Base-by-base conservation (phyloP, 1,140 invertebrate species). In the Sycobia sp. region DNA sequence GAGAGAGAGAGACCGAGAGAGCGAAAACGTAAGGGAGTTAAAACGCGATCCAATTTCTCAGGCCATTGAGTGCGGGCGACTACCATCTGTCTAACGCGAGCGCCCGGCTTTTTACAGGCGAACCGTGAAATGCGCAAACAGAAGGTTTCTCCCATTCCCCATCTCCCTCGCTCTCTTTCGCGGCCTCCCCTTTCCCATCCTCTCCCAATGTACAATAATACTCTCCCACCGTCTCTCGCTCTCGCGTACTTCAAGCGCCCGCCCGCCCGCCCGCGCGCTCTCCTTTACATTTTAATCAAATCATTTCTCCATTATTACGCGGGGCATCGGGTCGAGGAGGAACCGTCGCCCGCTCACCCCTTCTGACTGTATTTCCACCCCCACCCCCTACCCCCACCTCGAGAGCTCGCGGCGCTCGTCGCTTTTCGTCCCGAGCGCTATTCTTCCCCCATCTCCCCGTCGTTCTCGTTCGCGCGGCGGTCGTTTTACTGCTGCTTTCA, bases 21-120 rank as follows among this genome's bases (percentile, higher is more conserved):
- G 67, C 67, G 65, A 71, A 80, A 81, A 80, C 73, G 78, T 76
- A 78, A 78, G 78, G 78, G 80, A 82, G 79, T 82, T 81, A 78
- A 80, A 82, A 82, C 74, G 79, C 79, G 77, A 82, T 82, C 80
- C 78, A 82, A 82, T 82, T 82, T 82, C 75, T 80, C 80, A 82
- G 79, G 76, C 78, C 80, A 82, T 82, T 82, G 80, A 82, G 72
- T 81, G 78, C 77, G 79, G 77, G 75, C 77, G 76, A 78, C 74
- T 80, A 76, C 78, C 80, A 82, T 82, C 80, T 82, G 80, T 82
- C 80, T 82, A 77, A 76, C 75, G 73, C 72, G 57, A 70, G 66
- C 36, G 63, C 71, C 67, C n/a, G 72, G 70, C 74, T 80, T 79
- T 80, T 82, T 80, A 82, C 75, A 79, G 75, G 73, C 80, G 72